Conservation (phyloP, 2,888 invertebrate genomes). For the Aspidiotus rigidus region DNA sequence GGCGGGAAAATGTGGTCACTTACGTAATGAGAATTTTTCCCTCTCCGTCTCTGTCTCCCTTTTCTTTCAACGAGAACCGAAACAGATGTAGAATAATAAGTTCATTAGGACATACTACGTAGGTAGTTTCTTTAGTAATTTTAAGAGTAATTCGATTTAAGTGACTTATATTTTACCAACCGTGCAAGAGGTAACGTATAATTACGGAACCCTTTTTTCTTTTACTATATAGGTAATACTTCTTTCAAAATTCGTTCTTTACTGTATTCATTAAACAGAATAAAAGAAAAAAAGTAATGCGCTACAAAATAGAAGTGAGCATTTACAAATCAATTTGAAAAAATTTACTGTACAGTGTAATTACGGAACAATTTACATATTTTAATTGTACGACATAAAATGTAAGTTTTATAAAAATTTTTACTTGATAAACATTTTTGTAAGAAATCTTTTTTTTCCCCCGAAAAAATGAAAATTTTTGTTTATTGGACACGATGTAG, state of each 20-base stretch:
- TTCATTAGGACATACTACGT: constrained; percentile 8
- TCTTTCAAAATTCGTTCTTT: not conserved
- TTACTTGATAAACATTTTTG: constrained; percentile 19
- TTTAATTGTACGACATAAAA: not conserved
- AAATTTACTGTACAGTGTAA: constrained; percentile 34
- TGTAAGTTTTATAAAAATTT: constrained; percentile 24
- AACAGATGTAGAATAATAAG: constrained; percentile 20
- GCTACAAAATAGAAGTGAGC: constrained; percentile 12
- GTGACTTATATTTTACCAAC: too few relatives aligned
- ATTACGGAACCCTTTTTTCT: too few relatives aligned
- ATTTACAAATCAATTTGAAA: constrained; percentile 30
- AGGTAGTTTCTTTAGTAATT: too few relatives aligned
- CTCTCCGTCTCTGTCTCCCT: too few relatives aligned
- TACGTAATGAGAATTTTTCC: not conserved
- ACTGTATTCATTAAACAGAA: not conserved
- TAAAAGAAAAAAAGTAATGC: not conserved
- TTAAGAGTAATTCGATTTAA: too few relatives aligned
- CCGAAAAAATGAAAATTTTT: not conserved
- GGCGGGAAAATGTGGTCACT: constrained; percentile 7
- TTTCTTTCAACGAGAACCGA: not conserved
- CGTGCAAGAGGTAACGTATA: too few relatives aligned
- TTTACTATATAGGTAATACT: not conserved
- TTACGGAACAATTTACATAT: constrained; percentile 16
- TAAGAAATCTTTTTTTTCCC: constrained; percentile 8
- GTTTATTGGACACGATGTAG: too few relatives aligned